These are phyloP conservation scores for Chelon labrosus DNA, from an alignment of 2,797 vertebrate genomes.

Conservation along the genomic window DNA sequence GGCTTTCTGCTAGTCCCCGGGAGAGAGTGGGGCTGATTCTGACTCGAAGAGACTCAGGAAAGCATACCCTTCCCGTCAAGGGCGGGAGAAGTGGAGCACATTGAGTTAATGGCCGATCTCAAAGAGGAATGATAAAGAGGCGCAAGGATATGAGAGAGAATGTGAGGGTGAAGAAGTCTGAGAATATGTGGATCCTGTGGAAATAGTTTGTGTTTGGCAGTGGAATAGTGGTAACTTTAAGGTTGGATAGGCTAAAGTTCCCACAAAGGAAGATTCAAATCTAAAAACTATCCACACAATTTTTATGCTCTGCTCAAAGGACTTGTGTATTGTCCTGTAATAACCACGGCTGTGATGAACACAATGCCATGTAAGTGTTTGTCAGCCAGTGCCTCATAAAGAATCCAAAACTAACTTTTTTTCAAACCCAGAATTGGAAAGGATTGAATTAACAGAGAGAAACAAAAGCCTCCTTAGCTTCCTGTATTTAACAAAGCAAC, in stretches of 20 bases:
- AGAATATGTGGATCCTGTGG: constrained; percentile 26
- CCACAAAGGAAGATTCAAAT: not conserved
- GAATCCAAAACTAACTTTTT: constrained; percentile 30
- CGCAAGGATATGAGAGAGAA: constrained; percentile 18
- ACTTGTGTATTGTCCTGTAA: not conserved
- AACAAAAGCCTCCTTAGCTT: constrained; percentile 8
- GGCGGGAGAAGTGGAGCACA: constrained; percentile 51
- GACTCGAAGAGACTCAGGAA: constrained; percentile 53
- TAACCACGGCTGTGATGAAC: not conserved
- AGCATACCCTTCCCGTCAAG: constrained; percentile 59
- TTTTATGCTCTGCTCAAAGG: not conserved
- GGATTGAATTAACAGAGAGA: constrained; percentile 26
- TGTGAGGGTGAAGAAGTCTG: not conserved
- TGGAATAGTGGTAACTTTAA: constrained; percentile 3
- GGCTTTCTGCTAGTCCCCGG: constrained; percentile 46
- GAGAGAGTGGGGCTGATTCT: constrained; percentile 43
- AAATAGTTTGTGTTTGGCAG: constrained; percentile 21
- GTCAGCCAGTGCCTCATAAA: not conserved
- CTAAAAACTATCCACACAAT: not conserved
- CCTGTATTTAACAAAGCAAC: constrained; percentile 25
- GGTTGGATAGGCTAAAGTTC: not conserved
- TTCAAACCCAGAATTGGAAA: constrained; percentile 24
- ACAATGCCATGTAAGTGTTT: not conserved
- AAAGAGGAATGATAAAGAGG: constrained; percentile 53
- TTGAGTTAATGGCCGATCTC: constrained; percentile 60